Evolutionary conservation across 2,113 vertebrate genomes (phyloP).

Genomic region (Phyllopteryx taeniolatus): DNA sequence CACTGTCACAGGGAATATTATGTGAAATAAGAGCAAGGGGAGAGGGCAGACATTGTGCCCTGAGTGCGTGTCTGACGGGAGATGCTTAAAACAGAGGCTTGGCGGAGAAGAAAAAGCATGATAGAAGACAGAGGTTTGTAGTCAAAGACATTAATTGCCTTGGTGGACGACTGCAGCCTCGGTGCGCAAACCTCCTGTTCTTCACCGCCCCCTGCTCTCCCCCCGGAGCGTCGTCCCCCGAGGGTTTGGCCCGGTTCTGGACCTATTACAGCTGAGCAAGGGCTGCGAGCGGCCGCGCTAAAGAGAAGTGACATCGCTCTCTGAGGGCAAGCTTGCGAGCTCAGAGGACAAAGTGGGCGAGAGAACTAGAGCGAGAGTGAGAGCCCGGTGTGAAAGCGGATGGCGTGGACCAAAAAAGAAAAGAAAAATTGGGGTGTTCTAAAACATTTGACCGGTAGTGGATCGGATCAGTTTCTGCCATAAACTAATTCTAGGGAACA

Average conservation of each 20-base stretch:
- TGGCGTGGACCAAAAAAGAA: constrained; percentile 33
- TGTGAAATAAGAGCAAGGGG: constrained; percentile 33
- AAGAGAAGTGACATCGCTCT: constrained; percentile 73
- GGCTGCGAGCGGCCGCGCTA: constrained; percentile 55
- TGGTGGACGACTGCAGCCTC: constrained; percentile 38
- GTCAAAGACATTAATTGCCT: constrained; percentile 65
- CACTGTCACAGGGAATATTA: constrained; percentile 55
- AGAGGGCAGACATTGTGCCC: constrained; percentile 48
- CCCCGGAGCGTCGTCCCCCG: constrained; percentile 54
- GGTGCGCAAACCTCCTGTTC: constrained; percentile 26
- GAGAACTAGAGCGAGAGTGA: constrained; percentile 4
- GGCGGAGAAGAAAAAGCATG: constrained; percentile 34
- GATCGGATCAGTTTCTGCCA: neutral
- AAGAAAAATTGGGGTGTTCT: neutral
- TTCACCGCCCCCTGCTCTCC: constrained; percentile 25
- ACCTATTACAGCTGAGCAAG: constrained; percentile 65
- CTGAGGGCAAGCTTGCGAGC: constrained; percentile 69
- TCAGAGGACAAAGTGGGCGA: constrained; percentile 59
- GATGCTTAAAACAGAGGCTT: constrained; percentile 28
- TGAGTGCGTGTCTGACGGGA: constrained; percentile 54
- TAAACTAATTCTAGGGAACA: neutral
- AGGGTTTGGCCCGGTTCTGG: constrained; percentile 69
- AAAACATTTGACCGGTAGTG: too few relatives aligned
- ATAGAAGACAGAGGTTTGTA: constrained; percentile 57
- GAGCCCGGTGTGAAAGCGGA: constrained; percentile 36